A percentile compares a stretch with the other conserved stretches of the same genome.
These are phyloP conservation scores for Trachurus trachurus DNA, from an alignment of 2,797 vertebrate genomes.

Conservation along the genomic window DNA sequence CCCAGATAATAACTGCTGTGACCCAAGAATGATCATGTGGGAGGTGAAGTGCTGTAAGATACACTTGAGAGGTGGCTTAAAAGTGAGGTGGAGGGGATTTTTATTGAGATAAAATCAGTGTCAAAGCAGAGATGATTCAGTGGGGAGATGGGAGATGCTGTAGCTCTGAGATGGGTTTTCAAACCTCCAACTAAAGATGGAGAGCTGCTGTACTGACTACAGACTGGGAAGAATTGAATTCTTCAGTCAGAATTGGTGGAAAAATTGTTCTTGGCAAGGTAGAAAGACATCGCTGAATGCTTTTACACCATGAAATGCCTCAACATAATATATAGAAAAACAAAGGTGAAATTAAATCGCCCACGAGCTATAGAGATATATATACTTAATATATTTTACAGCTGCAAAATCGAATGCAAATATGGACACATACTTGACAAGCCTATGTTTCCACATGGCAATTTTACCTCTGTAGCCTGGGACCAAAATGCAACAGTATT, in stretches of 20 bases:
- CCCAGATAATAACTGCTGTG: background rate
- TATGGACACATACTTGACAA: background rate
- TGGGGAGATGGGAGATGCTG: background rate
- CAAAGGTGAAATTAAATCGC: background rate
- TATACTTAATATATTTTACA: background rate
- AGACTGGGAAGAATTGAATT: constrained; percentile 16
- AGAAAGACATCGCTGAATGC: constrained; percentile 8
- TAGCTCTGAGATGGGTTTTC: constrained; percentile 24
- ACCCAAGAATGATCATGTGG: constrained; percentile 8
- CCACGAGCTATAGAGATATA: background rate
- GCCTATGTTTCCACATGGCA: background rate
- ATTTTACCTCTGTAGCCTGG: background rate
- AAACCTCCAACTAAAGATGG: constrained; percentile 22
- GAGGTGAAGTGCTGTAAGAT: background rate
- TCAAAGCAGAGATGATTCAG: constrained; percentile 16
- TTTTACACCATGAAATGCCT: background rate
- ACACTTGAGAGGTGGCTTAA: background rate
- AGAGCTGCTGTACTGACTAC: constrained; percentile 6
- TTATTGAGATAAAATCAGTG: constrained; percentile 18
- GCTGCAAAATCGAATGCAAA: background rate
- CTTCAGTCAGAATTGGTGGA: constrained; percentile 10
- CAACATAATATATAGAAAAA: background rate
- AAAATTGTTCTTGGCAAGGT: constrained; percentile 12
- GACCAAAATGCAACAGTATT: constrained; percentile 12
- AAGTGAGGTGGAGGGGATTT: background rate